Percentiles rank a stretch among this genome's conserved stretches.
Evolutionary conservation across 2,797 vertebrate genomes (phyloP).

Genomic region (Pseudomugil gertrudae): DNA sequence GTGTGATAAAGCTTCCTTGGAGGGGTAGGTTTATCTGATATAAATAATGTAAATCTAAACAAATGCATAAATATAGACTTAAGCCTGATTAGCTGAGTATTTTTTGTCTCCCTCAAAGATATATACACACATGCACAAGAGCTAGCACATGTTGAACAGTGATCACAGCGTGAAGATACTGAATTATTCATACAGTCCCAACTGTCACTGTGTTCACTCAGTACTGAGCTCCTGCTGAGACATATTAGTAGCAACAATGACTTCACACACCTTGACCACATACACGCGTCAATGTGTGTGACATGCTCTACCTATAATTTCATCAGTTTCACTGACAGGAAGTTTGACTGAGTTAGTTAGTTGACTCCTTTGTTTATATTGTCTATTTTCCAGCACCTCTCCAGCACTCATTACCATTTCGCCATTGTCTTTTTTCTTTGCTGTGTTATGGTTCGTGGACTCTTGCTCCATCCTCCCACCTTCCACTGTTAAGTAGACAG

Average conservation of each 20-base stretch:
- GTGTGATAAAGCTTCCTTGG: conserved; percentile 6
- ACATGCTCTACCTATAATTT: conserved; percentile 1
- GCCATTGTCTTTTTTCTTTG: conserved; percentile 28
- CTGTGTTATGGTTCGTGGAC: conserved; percentile 33
- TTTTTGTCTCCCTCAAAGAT: background rate
- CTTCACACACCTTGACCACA: conserved; percentile 50
- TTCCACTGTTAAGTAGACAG: conserved; percentile 29
- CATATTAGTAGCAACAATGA: conserved; percentile 46
- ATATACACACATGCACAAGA: conserved; percentile 16
- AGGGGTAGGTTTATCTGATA: conserved; percentile 34
- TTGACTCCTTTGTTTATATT: conserved; percentile 24
- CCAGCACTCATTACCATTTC: conserved; percentile 38
- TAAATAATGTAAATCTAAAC: conserved; percentile 42
- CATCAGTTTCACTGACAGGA: conserved; percentile 7
- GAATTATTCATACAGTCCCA: conserved; percentile 67
- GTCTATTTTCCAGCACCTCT: conserved; percentile 8
- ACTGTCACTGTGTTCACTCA: conserved; percentile 48
- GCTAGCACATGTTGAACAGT: conserved; percentile 26
- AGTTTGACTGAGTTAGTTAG: conserved; percentile 3
- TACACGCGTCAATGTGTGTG: conserved; percentile 2
- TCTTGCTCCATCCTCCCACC: conserved; percentile 23
- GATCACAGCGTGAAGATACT: conserved; percentile 52
- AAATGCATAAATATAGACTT: conserved; percentile 30
- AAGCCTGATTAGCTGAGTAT: conserved; percentile 19
- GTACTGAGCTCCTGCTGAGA: conserved; percentile 47